Base-by-base conservation (phyloP, 2,113 vertebrate species). In the Grammomys surdaster region DNA sequence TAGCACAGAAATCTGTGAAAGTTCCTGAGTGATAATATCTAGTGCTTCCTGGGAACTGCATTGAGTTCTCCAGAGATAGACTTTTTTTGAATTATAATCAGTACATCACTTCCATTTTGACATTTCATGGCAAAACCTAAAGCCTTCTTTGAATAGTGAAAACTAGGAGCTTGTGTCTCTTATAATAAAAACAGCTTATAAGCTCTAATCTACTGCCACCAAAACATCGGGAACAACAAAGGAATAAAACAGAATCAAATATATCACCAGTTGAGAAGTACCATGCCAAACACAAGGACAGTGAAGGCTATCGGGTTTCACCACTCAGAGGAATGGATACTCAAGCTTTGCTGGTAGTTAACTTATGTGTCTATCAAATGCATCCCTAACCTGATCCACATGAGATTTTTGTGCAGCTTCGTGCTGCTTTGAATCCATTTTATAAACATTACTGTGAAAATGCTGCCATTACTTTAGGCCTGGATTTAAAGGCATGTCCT, bases 61-160 rank as follows among this genome's bases (percentile, higher is more conserved):
- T 76, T 14, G 58, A 63, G 22, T 73, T 93, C 9, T 40, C 31
- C 85, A 0, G 48, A 95, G n/a, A 95, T 70, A 91, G 2, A 76
- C 46, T 95, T 92, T 65, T 87, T 95, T 91, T 89, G 72, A 94
- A 96, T 93, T 93, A 90, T 89, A 95, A 96, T 78, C 76, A 33
- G 14, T 78, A 33, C 9, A 22, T 76, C 82, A 82, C 24, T 81
- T 89, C 70, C 94, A 94, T 95, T 81, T 97, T 97, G 94, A 56
- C 13, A 93, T 56, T 89, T 77, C 60, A 85, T 51, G 72, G 67
- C 40, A 87, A 73, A 67, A 91, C 43, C 90, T 77, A 93, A 48
- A 46, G 88, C 12, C 36, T 88, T 95, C n/a, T 82, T 36, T 19
- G 26, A 58, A 89, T 90, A 95, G 58, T 80, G 7, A 85, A 95